A percentile compares a stretch with the other conserved stretches of the same genome.
phyloP scores from a whole-genome alignment of 2,113 vertebrate species.

The Leptobrachium leishanense region DNA sequence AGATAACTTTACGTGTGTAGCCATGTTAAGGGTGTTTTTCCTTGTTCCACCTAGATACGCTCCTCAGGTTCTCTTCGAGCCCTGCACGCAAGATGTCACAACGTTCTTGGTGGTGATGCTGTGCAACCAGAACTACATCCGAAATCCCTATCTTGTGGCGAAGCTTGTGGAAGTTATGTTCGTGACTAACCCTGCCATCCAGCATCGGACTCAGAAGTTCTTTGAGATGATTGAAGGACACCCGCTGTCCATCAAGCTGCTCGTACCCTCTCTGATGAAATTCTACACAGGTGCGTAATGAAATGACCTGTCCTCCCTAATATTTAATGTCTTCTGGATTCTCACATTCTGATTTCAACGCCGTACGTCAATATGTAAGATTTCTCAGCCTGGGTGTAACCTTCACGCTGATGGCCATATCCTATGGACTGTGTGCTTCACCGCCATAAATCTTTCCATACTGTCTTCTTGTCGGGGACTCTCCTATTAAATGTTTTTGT shows the following conservation, averaged over 20 bases:
- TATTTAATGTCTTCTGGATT: too few relatives aligned
- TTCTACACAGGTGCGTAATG: conserved; percentile 88
- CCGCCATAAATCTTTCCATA: too few relatives aligned
- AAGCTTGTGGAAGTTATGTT: conserved; percentile 98
- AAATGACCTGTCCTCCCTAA: too few relatives aligned
- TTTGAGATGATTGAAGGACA: conserved; percentile 99
- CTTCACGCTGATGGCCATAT: too few relatives aligned
- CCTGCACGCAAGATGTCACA: conserved; percentile 93
- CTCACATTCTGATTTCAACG: too few relatives aligned
- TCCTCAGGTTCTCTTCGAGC: conserved; percentile 97
- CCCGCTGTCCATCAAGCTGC: conserved; percentile 86
- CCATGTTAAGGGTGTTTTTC: neutral
- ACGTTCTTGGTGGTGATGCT: conserved; percentile 97
- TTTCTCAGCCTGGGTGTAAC: too few relatives aligned
- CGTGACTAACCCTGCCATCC: conserved; percentile 95
- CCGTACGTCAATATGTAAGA: too few relatives aligned
- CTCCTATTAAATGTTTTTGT: neutral
- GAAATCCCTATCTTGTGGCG: conserved; percentile 95
- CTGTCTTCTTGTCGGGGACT: too few relatives aligned
- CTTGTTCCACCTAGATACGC: conserved; percentile 76
- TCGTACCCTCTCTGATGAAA: conserved; percentile 98
- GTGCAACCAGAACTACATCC: conserved; percentile 98
- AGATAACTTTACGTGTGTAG: too few relatives aligned
- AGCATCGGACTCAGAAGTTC: conserved; percentile 94
- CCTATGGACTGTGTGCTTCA: too few relatives aligned